These are phyloP conservation scores for Rhabdornis inornatus DNA, from an alignment of 2,113 vertebrate genomes.

Conservation along the genomic window DNA sequence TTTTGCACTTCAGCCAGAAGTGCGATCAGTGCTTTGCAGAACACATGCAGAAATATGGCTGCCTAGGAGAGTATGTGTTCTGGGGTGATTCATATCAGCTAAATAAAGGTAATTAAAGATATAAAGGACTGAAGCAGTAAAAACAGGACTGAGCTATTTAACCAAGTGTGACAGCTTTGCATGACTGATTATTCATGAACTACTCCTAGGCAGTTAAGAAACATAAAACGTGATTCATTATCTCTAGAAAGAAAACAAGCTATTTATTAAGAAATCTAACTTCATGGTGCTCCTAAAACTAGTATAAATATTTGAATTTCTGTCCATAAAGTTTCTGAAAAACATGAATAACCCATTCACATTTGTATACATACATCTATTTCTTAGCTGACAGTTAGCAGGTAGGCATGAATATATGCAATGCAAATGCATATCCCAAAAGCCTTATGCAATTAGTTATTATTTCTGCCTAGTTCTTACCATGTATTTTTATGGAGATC, in stretches of 20 bases:
- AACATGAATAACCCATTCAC: neutral
- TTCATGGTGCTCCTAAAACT: neutral
- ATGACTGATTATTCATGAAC: conserved; percentile 41
- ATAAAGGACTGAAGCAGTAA: conserved; percentile 21
- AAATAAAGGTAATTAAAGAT: conserved; percentile 45
- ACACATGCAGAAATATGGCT: neutral
- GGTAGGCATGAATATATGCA: neutral
- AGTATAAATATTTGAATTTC: neutral
- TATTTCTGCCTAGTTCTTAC: neutral
- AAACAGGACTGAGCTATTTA: conserved; percentile 13
- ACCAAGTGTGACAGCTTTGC: conserved; percentile 34
- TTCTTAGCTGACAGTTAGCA: neutral
- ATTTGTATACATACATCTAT: neutral
- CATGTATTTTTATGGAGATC: neutral
- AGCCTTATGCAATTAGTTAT: neutral
- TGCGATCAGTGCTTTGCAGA: neutral
- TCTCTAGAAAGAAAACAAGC: conserved; percentile 19
- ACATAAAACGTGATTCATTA: conserved; percentile 35
- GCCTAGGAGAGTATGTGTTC: neutral
- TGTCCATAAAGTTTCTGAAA: neutral
- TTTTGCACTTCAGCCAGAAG: neutral
- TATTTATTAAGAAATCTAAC: neutral
- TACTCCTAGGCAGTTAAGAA: conserved; percentile 32
- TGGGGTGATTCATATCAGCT: conserved; percentile 24
- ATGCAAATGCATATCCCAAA: neutral